Evolutionary conservation across 2,113 vertebrate species (phyloP).

Genomic region (Vulpes lagopus): DNA sequence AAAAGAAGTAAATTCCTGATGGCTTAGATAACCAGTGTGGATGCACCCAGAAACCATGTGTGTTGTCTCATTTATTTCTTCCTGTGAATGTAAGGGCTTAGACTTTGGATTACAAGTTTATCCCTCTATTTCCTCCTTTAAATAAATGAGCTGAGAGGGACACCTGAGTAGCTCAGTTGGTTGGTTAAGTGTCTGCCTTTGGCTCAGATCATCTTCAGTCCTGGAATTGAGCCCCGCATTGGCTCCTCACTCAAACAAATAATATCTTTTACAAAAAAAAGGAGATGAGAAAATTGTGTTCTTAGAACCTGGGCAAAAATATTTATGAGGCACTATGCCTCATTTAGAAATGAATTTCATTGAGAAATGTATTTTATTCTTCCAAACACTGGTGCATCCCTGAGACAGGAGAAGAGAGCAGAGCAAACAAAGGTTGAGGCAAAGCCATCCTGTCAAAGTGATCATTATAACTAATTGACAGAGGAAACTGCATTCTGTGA

Average conservation of each 20-base stretch:
- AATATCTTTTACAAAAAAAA: not conserved
- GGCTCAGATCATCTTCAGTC: not conserved
- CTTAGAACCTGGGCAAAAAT: not conserved
- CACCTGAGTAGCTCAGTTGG: not conserved
- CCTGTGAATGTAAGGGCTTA: not conserved
- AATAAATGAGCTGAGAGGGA: not conserved
- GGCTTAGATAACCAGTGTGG: not conserved
- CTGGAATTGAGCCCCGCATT: not conserved
- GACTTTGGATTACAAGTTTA: not conserved
- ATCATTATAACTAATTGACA: not conserved
- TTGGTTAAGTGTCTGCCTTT: not conserved
- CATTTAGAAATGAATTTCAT: not conserved
- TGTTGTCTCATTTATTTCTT: not conserved
- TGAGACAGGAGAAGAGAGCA: not conserved
- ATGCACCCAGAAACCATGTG: not conserved
- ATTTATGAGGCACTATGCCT: not conserved
- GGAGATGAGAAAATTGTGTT: slow-evolving; percentile 41
- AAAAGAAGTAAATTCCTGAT: not conserved
- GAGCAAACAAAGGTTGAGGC: not conserved
- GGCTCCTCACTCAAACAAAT: not conserved
- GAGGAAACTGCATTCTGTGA: fast-evolving
- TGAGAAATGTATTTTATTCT: not conserved
- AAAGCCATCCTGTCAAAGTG: not conserved
- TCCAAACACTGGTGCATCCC: not conserved
- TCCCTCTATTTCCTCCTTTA: not conserved